Base-by-base conservation (phyloP, 2,113 vertebrate species). In the Felis chaus region DNA sequence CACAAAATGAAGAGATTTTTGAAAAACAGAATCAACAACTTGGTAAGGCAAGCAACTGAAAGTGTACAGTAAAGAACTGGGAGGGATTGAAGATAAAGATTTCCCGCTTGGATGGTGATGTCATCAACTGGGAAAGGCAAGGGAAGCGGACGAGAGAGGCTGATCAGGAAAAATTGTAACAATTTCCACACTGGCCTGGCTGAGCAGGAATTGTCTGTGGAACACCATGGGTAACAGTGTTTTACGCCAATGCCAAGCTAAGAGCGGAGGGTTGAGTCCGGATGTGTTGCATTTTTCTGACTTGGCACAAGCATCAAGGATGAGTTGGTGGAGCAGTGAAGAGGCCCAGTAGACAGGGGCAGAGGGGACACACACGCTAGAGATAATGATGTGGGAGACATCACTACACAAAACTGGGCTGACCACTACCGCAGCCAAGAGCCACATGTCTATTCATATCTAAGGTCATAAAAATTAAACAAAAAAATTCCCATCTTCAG, bases 401-500 rank as follows among this genome's bases (percentile, higher is more conserved):
- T 0, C 3, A 3, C 45, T 76, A 1, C 6, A 53, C 33, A 45
- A 39, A 71, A 61, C 23, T 66, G 7, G 2, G 14, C 71, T 55
- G 57, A 61, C 57, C 36, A 61, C 15, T 6, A 41, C 3, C 76
- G 36, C 16, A 76, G 79, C 41, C 31, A 29, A 25, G 0, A 96
- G 15, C 21, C 66, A 61, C 8, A 21, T 13, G 6, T 57, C 84
- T 79, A 69, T 36, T 82, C 69, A 68, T 39, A 91, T 68, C 74
- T 63, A 66, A 66, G 89, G 29, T 50, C 63, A 92, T 13, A 13
- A 50, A 83, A 76, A 80, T 27, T 50, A 79, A 91, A 39, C 50
- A 41, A 80, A 88, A 73, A 92, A 93, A 33, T 76, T 53, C 11
- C 90, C 71, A 79, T 86, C 53, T 79, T 93, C 39, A 50, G 50